phyloP scores from a whole-genome alignment of 2,888 invertebrate species.

The Nipponacmea schrenckii region DNA sequence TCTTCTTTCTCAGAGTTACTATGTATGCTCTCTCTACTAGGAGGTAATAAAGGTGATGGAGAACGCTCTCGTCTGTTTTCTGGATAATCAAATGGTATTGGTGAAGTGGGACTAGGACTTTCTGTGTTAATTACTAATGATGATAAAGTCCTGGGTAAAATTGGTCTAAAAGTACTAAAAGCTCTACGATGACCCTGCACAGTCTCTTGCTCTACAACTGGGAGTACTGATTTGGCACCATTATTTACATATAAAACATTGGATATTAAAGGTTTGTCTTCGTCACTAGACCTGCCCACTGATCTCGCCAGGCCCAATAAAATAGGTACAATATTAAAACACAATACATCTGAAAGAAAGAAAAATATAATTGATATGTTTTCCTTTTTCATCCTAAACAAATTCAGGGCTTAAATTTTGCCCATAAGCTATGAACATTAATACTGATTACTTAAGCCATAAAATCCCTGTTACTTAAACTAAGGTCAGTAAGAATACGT shows the following conservation, averaged over 20 bases:
- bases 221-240: neutral
- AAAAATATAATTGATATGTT: no score
- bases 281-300: constrained; percentile 86
- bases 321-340: constrained; percentile 85
- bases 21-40: constrained; percentile 15
- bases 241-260: constrained; percentile 62
- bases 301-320: constrained; percentile 89
- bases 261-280: constrained; percentile 81
- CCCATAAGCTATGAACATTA: no score
- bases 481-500: no score
- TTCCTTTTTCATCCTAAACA: no score
- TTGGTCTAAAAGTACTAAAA: constrained; percentile 76
- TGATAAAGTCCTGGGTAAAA: constrained; percentile 91
- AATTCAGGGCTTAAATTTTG: no score
- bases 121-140: constrained; percentile 51
- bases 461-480: no score
- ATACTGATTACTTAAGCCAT: no score
- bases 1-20: constrained; percentile 30
- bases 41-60: constrained; percentile 25
- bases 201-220: constrained; percentile 11
- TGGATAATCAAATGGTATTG: constrained; percentile 1
- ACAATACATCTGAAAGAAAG: constrained; percentile 76
- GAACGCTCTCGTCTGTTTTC: constrained; percentile 24
- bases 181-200: constrained; percentile 28
- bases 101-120: constrained; percentile 34